Percentiles rank a stretch among this genome's conserved stretches.
phyloP scores from a whole-genome alignment of 2,888 invertebrate species.

The Balanococcus diminutus region DNA sequence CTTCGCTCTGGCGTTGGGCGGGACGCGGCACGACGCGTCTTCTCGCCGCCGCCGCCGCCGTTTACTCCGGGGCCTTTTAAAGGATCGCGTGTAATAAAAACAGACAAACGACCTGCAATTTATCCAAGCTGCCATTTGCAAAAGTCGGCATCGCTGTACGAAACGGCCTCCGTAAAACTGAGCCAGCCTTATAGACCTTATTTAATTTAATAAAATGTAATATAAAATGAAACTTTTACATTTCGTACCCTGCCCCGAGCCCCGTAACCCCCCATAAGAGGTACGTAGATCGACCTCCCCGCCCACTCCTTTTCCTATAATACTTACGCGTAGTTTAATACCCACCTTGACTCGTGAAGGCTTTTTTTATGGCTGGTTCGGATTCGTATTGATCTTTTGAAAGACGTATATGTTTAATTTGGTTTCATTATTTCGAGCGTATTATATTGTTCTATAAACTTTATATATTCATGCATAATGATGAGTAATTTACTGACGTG shows the following conservation, averaged over 20 bases:
- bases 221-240: slow-evolving; percentile 43
- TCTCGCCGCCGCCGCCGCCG: not conserved
- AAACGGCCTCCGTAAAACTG: not conserved
- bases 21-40: not conserved
- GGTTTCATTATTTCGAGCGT: not conserved
- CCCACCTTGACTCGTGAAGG: not conserved
- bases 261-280: not conserved
- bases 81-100: slow-evolving; percentile 49
- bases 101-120: slow-evolving; percentile 53
- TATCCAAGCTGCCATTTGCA: slow-evolving; percentile 54
- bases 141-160: slow-evolving; percentile 29
- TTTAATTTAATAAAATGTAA: slow-evolving; percentile 40
- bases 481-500: not conserved
- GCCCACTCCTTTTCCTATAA: not conserved
- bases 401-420: not conserved
- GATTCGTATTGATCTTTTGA: not conserved
- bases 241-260: not conserved
- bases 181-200: slow-evolving; percentile 23
- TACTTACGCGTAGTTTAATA: not conserved
- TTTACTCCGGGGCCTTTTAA: not conserved
- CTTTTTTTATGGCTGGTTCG: not conserved
- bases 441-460: not conserved
- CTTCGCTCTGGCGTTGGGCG: not conserved
- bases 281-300: not conserved
- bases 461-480: not conserved